These are phyloP conservation scores for Hydrolagus colliei DNA, from an alignment of 2,797 vertebrate genomes.

Conservation along the genomic window DNA sequence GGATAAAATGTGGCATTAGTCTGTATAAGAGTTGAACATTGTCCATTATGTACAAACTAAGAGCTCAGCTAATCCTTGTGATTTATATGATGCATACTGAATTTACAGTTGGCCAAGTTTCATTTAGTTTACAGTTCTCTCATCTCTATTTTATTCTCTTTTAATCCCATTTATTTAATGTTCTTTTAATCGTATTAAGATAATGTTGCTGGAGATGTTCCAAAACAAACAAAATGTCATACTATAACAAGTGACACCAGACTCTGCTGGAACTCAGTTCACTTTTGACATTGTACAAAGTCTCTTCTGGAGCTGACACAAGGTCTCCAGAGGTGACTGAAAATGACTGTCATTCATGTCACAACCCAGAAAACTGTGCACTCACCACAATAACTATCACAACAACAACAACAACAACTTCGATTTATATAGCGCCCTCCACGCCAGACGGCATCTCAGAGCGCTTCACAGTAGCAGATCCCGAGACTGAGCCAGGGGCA, in stretches of 20 bases:
- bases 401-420: too few species aligned
- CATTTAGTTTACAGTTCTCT: neutral
- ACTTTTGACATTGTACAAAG: neutral
- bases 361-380: neutral
- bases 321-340: neutral
- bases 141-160: neutral
- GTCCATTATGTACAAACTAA: neutral
- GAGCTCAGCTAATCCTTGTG: neutral
- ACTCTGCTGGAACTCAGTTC: neutral
- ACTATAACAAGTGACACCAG: neutral
- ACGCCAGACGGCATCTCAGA: too few species aligned
- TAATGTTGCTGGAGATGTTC: neutral
- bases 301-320: neutral
- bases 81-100: neutral
- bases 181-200: conserved; percentile 13
- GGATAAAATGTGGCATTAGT: neutral
- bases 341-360: neutral
- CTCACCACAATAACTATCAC: too few species aligned
- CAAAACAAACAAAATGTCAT: neutral
- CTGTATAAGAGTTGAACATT: neutral
- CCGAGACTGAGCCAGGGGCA: too few species aligned
- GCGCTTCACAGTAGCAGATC: too few species aligned
- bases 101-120: neutral
- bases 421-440: too few species aligned
- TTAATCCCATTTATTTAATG: conserved; percentile 14